Evolutionary conservation across 1,140 invertebrate species (phyloP), one percentile per base, ranked within the genome.

Genomic region (Phocides pigmalion): DNA sequence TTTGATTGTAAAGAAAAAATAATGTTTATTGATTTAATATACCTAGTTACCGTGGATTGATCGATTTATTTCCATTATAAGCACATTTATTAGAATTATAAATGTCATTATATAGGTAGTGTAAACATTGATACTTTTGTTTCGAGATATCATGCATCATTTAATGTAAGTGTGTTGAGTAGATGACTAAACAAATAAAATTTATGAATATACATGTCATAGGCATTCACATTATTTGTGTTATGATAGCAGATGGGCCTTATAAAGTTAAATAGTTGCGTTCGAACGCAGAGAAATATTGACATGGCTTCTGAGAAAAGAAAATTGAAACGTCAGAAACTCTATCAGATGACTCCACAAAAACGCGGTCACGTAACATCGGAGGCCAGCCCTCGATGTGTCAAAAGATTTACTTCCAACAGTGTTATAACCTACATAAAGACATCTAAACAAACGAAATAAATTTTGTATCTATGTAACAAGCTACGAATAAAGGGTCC

Each of bases 401-500:
- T 83, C 77, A 81, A 84, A 81, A 84, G 79, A 79, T 79, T 77
- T 78, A 74, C 68, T 70, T 50, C 28, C 75, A 74, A 79, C 68
- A 72, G 63, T n/a, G n/a, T 71, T 47, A 32, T 74, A 74, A 77
- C 69, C 78, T 73, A 80, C 72, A 82, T 74, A 81, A 68, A 76
- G 68, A 74, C 61, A 70, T 72, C 71, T 82, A 82, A 79, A 82
- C 81, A 79, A 82, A 74, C 63, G 71, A 79, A 72, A 79, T 81
- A 78, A 79, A 84, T 80, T 82, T 70, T 73, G 72, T 77, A 75
- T 78, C 65, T 66, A 59, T 64, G 69, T 68, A 72, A 72, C 70
- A 64, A 63, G 68, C 56, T 51, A 65, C 73, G 66, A 68, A 84
- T 82, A 87, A 86, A 87, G 84, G 82, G 84, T 89, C 76, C 67